Evolutionary conservation across 2,888 invertebrate species (phyloP).

Genomic region (Diploptera punctata): DNA sequence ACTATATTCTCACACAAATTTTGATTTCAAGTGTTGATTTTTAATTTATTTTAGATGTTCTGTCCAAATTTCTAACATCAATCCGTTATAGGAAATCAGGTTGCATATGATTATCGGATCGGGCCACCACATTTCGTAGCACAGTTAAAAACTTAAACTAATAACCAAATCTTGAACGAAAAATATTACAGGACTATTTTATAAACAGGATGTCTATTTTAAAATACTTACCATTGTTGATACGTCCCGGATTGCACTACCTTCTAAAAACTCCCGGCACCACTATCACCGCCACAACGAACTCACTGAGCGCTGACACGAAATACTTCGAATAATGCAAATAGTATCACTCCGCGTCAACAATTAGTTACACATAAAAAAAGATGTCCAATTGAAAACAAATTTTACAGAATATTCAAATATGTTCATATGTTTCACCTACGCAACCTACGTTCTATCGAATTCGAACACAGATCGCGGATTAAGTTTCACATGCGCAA

Average conservation of each 20-base stretch:
- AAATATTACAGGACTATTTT: neutral
- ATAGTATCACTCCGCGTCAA: constrained; percentile 44
- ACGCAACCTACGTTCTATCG: constrained; percentile 36
- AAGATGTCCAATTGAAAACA: constrained; percentile 34
- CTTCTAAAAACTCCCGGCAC: constrained; percentile 44
- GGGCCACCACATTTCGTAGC: too few species aligned
- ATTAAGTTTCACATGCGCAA: constrained; percentile 67
- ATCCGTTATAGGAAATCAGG: too few species aligned
- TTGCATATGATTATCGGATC: neutral
- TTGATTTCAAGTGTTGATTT: too few species aligned
- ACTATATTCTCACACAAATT: too few species aligned
- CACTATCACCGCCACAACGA: constrained; percentile 45
- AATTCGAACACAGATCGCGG: constrained; percentile 44
- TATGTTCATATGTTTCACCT: constrained; percentile 38
- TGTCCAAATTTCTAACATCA: too few species aligned
- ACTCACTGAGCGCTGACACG: constrained; percentile 42
- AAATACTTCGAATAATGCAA: constrained; percentile 43
- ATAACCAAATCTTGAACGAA: neutral
- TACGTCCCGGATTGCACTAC: constrained; percentile 44
- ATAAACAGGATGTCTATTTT: constrained; percentile 37
- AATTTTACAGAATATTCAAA: constrained; percentile 36
- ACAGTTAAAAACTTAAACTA: constrained; percentile 16
- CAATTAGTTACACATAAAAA: constrained; percentile 40
- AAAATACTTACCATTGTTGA: constrained; percentile 45
- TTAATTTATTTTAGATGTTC: too few species aligned